Base-by-base conservation (phyloP, 2,797 vertebrate genomes). In the Prunella strophiata region DNA sequence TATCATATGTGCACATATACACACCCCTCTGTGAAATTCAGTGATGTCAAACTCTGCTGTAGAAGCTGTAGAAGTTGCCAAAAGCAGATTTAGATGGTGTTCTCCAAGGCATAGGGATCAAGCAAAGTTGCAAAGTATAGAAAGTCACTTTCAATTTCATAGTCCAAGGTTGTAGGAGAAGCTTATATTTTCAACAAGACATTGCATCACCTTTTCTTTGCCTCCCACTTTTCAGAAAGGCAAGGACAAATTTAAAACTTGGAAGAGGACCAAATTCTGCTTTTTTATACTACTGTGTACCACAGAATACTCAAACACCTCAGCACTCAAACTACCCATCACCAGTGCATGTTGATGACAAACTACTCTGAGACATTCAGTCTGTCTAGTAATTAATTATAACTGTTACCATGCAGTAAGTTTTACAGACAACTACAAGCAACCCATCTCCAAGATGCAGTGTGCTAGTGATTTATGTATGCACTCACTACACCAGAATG, bases 311-410 rank as follows among this genome's bases (percentile, higher is more conserved):
- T 79, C 26, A 8, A 92, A 89, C 51, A 89, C 36, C 84, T 87
- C 74, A 91, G 87, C 13, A 3, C 72, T 71, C 57, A 50, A 91
- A 70, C 87, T 47, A 89, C 67, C 67, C 1, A 0, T 67, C 89
- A 89, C 84, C 47, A 17, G 0, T 25, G 38, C n/a, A 59, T 5
- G 1, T 13, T 50, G 81, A 93, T 95, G 94, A 94, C 84, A 96
- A 95, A 96, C 67, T 88, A 93, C 65, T 45, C 67, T 0, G 20
- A 92, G 77, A 81, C 42, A 26, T 67, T 71, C 81, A 70, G 63
- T 65, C 89, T 92, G 78, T 57, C 81, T 85, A 93, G 81, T 74
- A 93, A 96, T 95, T 96, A 94, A 96, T 95, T 95, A 67, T 29
- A 95, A 76, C 55, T 67, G 78, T 50, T 89, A 79, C 59, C 50